Percentiles rank a stretch among this genome's conserved stretches.
phyloP scores from a whole-genome alignment of 2,888 invertebrate species.

The Hydropsyche betteni region DNA sequence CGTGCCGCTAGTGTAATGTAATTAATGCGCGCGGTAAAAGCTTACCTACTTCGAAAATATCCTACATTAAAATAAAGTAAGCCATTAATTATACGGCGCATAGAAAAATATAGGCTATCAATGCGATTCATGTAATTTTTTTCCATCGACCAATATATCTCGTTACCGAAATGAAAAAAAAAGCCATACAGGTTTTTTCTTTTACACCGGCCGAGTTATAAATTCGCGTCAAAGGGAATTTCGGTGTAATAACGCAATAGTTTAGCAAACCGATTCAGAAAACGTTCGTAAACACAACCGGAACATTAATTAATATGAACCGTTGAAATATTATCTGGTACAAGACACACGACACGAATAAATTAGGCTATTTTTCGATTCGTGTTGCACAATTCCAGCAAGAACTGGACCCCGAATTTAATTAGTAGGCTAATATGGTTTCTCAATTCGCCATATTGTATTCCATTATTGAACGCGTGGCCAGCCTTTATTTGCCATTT shows the following conservation, averaged over 20 bases:
- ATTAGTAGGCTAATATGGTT: not conserved
- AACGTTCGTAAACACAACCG: constrained; percentile 8
- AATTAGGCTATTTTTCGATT: constrained; percentile 29
- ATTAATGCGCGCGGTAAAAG: too few species aligned
- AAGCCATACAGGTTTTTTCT: constrained; percentile 13
- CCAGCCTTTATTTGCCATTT: too few species aligned
- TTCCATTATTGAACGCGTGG: not conserved
- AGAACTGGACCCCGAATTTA: constrained; percentile 4
- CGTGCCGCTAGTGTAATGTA: too few species aligned
- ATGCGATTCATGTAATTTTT: constrained; percentile 18
- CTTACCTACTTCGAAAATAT: too few species aligned
- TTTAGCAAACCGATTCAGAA: constrained; percentile 15
- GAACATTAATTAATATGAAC: constrained; percentile 30
- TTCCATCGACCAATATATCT: constrained; percentile 13
- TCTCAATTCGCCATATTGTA: not conserved
- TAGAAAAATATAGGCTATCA: constrained; percentile 26
- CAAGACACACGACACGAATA: constrained; percentile 33
- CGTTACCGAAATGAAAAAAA: not conserved
- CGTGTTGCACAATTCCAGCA: constrained; percentile 15
- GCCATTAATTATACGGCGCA: constrained; percentile 7
- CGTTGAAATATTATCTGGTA: constrained; percentile 30
- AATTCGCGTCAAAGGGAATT: constrained; percentile 31
- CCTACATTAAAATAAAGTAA: too few species aligned
- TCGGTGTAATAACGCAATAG: constrained; percentile 27
- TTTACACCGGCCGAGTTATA: not conserved